These are phyloP conservation scores for Eristalis tenax DNA, from an alignment of 2,888 invertebrate species.

Conservation along the genomic window DNA sequence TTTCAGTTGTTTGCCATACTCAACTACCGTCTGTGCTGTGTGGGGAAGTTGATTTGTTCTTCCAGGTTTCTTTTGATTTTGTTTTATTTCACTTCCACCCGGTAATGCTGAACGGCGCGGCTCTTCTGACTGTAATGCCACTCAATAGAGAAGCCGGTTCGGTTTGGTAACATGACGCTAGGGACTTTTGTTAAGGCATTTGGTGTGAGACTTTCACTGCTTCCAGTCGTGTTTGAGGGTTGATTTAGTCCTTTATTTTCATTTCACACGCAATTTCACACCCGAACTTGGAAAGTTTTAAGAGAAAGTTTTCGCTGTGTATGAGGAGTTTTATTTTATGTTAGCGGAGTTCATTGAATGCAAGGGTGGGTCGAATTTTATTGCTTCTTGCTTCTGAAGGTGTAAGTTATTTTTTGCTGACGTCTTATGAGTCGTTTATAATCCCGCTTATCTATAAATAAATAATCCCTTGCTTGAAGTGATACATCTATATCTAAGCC, in stretches of 20 bases:
- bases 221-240: conserved; percentile 38
- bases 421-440: not conserved
- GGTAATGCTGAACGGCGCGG: conserved; percentile 10
- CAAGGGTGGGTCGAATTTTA: conserved; percentile 17
- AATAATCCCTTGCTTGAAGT: not conserved
- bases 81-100: conserved; percentile 11
- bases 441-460: not conserved
- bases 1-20: not conserved
- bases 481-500: not conserved
- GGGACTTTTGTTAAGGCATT: conserved; percentile 7
- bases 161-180: not conserved
- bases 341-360: conserved; percentile 40
- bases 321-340: conserved; percentile 42
- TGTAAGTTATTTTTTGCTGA: not conserved
- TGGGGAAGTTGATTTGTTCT: conserved; percentile 8
- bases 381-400: not conserved
- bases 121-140: conserved; percentile 15
- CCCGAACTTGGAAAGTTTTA: conserved; percentile 31
- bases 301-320: conserved; percentile 47
- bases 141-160: conserved; percentile 16
- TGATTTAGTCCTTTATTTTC: conserved; percentile 42
- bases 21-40: not conserved
- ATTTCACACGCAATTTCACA: conserved; percentile 67
- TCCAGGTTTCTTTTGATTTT: conserved; percentile 15
- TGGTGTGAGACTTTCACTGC: conserved; percentile 13